Evolutionary conservation across 2,797 vertebrate genomes (phyloP), one percentile per base, ranked within the genome.

Genomic region (Sebastes hubbsi): DNA sequence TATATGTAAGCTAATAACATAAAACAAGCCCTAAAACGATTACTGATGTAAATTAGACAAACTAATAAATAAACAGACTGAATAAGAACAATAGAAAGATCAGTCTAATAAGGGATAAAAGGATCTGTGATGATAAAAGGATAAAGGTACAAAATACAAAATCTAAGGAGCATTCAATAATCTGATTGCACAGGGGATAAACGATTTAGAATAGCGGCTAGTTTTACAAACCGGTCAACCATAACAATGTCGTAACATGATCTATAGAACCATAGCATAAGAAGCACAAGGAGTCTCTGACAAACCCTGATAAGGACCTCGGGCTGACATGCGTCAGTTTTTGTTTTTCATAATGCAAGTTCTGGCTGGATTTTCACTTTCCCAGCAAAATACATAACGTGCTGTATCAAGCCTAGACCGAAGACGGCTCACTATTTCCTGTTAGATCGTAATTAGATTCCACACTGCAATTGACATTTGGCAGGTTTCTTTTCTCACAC

Each of bases 401-500:
- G 9, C 70, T 77, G 36, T 61, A 63, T 52, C 27, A 25, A n/a
- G 18, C 30, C 22, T 52, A 34, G 68, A 78, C 54, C 8, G 54
- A 77, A 60, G 64, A 72, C 64, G 30, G 25, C 61, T 67, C 62
- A 52, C 6, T 60, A 67, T 58, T 70, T 89, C 70, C 75, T 75
- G 46, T 65, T 13, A 32, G 73, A 82, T 76, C 46, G 63, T 32
- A 36, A 70, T 38, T 36, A 75, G 52, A 66, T 71, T 68, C 20
- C 52, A 68, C 59, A 36, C 25, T 56, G 30, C 20, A 11, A 2
- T 32, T 81, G 68, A 85, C 32, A 75, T 75, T 75, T 86, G 25
- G 63, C 59, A 81, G 77, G 32, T 38, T 74, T 78, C 49, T 73
- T 46, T 71, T 81, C 24, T 80, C 52, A 65, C n/a, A 32, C n/a